Conservation (phyloP, 2,797 vertebrate genomes). For the Parauchenoglanis ngamensis region DNA sequence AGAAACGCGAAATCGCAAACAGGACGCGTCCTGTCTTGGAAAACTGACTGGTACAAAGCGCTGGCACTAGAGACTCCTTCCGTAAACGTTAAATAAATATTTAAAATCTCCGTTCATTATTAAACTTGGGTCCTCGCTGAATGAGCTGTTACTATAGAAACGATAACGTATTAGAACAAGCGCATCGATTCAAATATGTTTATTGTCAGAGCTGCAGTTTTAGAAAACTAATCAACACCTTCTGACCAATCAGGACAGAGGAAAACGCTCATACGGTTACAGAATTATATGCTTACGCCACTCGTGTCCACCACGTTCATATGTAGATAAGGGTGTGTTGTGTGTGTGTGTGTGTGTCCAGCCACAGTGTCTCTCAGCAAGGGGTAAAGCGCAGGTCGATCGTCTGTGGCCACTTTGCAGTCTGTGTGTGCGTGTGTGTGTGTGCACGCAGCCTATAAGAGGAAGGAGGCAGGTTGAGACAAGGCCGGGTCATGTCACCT, state of each 20-base stretch:
- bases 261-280: background rate
- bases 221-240: background rate
- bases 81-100: background rate
- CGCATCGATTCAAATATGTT: background rate
- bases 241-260: background rate
- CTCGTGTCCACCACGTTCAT: too few relatives aligned
- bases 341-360: slow-evolving; percentile 34
- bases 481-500: slow-evolving; percentile 13
- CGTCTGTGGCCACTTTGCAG: slow-evolving; percentile 12
- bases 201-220: background rate
- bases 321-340: background rate
- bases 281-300: too few relatives aligned
- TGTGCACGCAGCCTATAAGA: background rate
- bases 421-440: background rate
- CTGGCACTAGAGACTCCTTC: background rate
- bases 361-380: slow-evolving; percentile 59
- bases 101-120: too few relatives aligned
- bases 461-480: slow-evolving; percentile 11
- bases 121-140: background rate
- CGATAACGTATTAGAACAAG: background rate
- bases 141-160: background rate
- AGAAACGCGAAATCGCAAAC: background rate
- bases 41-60: background rate
- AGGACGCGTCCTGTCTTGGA: background rate
- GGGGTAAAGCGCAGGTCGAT: slow-evolving; percentile 45